phyloP scores from a whole-genome alignment of 2,888 invertebrate species.

The Salticus scenicus region DNA sequence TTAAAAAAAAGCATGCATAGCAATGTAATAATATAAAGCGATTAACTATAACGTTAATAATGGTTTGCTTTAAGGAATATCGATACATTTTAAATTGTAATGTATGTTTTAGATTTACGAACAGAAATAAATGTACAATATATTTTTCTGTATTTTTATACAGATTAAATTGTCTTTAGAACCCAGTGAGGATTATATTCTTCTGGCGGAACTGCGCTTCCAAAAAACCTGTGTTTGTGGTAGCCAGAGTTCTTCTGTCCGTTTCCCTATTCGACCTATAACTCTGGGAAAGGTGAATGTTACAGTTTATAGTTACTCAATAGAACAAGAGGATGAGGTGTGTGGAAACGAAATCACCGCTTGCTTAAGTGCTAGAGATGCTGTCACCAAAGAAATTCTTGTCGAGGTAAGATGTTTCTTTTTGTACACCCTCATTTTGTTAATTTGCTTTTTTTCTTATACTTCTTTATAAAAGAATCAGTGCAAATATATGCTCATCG shows the following conservation, averaged over 20 bases:
- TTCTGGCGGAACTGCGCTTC: conserved; percentile 14
- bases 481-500: too few relatives aligned
- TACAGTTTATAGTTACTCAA: conserved; percentile 76
- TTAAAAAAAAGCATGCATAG: too few relatives aligned
- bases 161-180: conserved; percentile 61
- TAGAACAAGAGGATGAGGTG: conserved; percentile 71
- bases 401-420: too few relatives aligned
- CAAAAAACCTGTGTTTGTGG: conserved; percentile 75
- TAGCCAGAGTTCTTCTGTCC: conserved; percentile 72
- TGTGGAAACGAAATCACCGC: conserved; percentile 74
- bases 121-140: too few relatives aligned
- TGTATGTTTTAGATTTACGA: too few relatives aligned
- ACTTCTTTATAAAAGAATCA: too few relatives aligned
- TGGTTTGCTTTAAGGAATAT: too few relatives aligned
- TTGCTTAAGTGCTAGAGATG: conserved; percentile 73
- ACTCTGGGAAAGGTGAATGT: conserved; percentile 78
- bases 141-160: background rate
- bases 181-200: conserved; percentile 31
- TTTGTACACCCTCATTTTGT: too few relatives aligned
- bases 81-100: too few relatives aligned
- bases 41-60: too few relatives aligned
- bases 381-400: conserved; percentile 74
- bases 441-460: too few relatives aligned
- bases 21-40: too few relatives aligned
- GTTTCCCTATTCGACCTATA: conserved; percentile 73